Evolutionary conservation across 2,797 vertebrate genomes (phyloP), one percentile per base, ranked within the genome.

Genomic region (Rhabdomys pumilio): DNA sequence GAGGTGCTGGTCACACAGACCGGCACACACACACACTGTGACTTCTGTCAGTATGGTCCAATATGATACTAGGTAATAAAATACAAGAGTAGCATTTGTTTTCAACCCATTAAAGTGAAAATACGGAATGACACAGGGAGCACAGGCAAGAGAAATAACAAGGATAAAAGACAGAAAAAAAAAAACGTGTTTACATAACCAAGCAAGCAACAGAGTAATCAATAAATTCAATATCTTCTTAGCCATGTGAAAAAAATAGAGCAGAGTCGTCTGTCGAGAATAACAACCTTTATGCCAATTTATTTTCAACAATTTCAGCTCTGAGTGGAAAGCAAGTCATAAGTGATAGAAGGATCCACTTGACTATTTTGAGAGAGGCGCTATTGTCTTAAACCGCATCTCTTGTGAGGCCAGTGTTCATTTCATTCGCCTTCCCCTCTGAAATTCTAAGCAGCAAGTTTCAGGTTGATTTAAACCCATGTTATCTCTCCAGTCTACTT

Each of bases 181-280:
- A 55, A 81, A 89, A 55, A 8, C n/a, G 6, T 44, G 41, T 73
- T 15, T 89, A 31, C 47, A 47, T 22, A 96, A 85, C n/a, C 34
- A 93, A 93, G 65, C 17, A 75, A 86, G 83, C 85, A 88, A 91
- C 69, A 95, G 59, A 95, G 31, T 81, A 90, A 93, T 96, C 92
- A 90, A 97, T 96, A 69, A 57, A 94, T 31, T 96, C 97, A 90
- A 77, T 96, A 94, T 87, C 38, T 61, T 84, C 86, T 93, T 94
- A 97, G 80, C 67, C 88, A 31, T 38, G 67, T 67, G 67, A 89
- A 95, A 89, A 89, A 94, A 91, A 38, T 3, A 8, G 22, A 19
- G 29, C 96, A 87, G 82, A 55, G 8, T 26, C 86, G 24, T 95
- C 82, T 92, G 57, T 44, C 77, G 53, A 96, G 89, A 87, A 93